Percentiles rank a stretch among this genome's conserved stretches.
Evolutionary conservation across 2,113 vertebrate genomes (phyloP).

Genomic region (Sinocyclocheilus anophthalmus): DNA sequence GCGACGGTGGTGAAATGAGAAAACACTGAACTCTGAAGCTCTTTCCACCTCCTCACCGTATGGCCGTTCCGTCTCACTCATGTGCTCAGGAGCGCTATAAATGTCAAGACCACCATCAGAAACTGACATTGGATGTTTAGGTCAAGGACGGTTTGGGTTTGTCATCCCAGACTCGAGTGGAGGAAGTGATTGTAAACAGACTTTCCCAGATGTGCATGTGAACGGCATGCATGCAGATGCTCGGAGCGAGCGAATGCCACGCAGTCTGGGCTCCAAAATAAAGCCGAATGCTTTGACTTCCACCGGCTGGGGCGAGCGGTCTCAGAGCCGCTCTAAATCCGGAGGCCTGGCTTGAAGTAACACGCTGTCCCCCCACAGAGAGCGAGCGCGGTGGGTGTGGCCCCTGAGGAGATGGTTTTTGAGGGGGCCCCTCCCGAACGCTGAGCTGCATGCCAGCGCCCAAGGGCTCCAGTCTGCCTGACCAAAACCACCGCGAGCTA

Average conservation of each 20-base stretch:
- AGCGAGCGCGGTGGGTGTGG: constrained; percentile 80
- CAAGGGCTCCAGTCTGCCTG: constrained; percentile 87
- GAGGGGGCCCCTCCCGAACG: constrained; percentile 82
- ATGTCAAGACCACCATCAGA: constrained; percentile 16
- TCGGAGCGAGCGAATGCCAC: constrained; percentile 36
- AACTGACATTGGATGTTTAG: neutral
- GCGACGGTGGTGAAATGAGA: constrained; percentile 54
- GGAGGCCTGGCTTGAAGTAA: constrained; percentile 75
- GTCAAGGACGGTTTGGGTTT: constrained; percentile 2
- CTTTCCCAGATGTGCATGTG: constrained; percentile 13
- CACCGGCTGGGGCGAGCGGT: constrained; percentile 74
- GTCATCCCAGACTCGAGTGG: neutral
- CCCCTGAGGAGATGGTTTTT: constrained; percentile 81
- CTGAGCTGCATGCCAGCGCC: constrained; percentile 81
- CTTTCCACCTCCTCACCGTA: constrained; percentile 48
- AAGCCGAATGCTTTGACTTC: constrained; percentile 75
- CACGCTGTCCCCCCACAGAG: constrained; percentile 75
- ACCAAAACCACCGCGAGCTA: constrained; percentile 82
- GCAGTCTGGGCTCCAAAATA: constrained; percentile 71
- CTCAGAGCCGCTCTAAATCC: constrained; percentile 79
- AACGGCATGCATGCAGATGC: neutral
- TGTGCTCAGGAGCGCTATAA: constrained; percentile 3
- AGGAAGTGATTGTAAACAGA: constrained; percentile 17
- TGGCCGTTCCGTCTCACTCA: constrained; percentile 6
- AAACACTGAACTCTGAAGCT: constrained; percentile 45